These are phyloP conservation scores for Amiota mariae DNA, from an alignment of 2,888 invertebrate genomes.

Conservation along the genomic window DNA sequence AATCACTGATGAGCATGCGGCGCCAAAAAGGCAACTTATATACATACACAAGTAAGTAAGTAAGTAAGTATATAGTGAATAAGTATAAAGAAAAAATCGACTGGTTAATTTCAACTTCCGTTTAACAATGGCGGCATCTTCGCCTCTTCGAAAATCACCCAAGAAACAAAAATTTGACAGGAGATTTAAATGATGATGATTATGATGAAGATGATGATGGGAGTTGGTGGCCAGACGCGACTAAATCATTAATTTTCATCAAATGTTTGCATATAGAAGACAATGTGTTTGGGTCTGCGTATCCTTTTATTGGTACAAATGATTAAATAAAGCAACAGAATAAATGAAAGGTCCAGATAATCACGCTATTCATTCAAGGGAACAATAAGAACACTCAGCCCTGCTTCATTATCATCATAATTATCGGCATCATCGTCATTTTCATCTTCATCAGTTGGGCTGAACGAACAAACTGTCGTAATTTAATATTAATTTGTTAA, in stretches of 20 bases:
- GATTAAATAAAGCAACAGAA: conserved; percentile 6
- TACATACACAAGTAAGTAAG: neutral
- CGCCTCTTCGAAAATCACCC: neutral
- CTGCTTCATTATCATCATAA: neutral
- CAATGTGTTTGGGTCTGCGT: neutral
- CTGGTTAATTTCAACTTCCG: conserved; percentile 55
- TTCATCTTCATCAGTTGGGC: neutral
- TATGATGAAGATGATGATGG: neutral
- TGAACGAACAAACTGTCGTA: conserved; percentile 50
- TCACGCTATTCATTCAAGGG: conserved; percentile 2
- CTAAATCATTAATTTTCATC: conserved; percentile 21
- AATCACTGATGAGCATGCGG: conserved; percentile 59
- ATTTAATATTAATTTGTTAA: conserved; percentile 72
- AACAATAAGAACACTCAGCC: neutral
- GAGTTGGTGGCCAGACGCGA: conserved; percentile 12
- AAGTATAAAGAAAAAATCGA: conserved; percentile 24
- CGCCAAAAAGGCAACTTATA: conserved; percentile 61
- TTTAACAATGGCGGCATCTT: conserved; percentile 38
- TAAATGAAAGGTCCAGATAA: neutral
- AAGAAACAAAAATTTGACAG: conserved; percentile 34
- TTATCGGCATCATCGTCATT: neutral
- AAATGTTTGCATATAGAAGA: conserved; percentile 17
- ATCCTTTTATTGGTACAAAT: neutral
- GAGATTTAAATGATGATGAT: conserved; percentile 10
- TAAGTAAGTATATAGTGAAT: too few relatives aligned